phyloP scores from a whole-genome alignment of 2,797 vertebrate species.

The Heliangelus exortis region DNA sequence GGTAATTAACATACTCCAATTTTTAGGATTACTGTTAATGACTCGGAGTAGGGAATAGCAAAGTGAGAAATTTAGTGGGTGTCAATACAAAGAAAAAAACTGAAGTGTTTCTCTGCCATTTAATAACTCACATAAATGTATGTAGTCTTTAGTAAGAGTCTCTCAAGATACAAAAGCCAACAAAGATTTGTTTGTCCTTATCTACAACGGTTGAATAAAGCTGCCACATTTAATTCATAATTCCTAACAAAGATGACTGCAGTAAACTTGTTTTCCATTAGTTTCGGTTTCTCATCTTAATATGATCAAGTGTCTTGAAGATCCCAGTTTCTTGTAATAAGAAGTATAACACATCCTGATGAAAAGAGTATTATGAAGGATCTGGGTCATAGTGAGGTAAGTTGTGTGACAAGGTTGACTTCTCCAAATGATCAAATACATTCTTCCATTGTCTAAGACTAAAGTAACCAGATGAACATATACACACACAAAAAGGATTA shows the following conservation, averaged over 20 bases:
- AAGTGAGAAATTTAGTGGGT: background rate
- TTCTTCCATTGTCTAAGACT: background rate
- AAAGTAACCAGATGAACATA: background rate
- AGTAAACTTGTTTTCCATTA: background rate
- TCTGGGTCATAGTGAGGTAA: background rate
- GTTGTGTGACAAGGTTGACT: background rate
- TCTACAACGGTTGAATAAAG: background rate
- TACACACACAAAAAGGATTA: background rate
- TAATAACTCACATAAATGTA: background rate
- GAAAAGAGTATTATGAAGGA: conserved; percentile 4
- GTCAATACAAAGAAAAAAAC: background rate
- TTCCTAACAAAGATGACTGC: background rate
- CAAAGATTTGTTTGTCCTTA: background rate
- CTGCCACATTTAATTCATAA: background rate
- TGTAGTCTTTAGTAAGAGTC: background rate
- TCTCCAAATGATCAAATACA: background rate
- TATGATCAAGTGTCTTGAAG: background rate
- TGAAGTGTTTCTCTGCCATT: background rate
- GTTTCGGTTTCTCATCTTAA: background rate
- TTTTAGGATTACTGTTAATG: conserved; percentile 12
- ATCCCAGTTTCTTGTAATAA: background rate
- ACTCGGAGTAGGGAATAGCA: background rate
- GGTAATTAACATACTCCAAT: background rate
- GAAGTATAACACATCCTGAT: background rate
- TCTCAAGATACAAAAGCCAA: background rate